phyloP scores from a whole-genome alignment of 1,140 invertebrate genomes.

The Brachionus koreanus region DNA sequence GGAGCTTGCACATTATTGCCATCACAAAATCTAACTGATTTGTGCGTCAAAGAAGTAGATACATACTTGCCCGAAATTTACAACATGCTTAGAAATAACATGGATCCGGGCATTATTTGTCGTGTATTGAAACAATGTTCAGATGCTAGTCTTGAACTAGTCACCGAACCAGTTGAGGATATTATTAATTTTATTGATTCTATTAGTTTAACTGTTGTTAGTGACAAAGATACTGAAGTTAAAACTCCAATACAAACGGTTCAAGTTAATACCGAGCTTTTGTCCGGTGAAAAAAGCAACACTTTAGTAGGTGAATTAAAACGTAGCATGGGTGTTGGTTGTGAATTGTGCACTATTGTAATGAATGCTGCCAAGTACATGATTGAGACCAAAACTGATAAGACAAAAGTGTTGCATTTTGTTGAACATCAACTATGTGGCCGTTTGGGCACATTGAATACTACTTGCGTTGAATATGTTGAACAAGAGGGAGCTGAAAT shows the following conservation, averaged over 20 bases:
- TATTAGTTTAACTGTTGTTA: background rate
- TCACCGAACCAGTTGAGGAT: background rate
- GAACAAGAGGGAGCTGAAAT: conserved; percentile 26
- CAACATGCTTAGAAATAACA: conserved; percentile 25
- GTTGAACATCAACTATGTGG: conserved; percentile 20
- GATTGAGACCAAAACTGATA: conserved; percentile 12
- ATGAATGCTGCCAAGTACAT: conserved; percentile 15
- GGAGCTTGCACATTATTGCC: conserved; percentile 32
- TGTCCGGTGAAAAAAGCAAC: background rate
- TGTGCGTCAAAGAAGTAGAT: background rate
- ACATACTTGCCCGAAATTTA: conserved; percentile 18
- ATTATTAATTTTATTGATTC: background rate
- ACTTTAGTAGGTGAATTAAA: background rate
- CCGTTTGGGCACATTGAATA: conserved; percentile 34
- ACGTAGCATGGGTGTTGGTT: background rate
- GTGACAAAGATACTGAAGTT: background rate
- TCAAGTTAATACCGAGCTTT: background rate
- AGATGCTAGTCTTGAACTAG: background rate
- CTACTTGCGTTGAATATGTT: conserved; percentile 21
- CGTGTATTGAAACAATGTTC: conserved; percentile 32
- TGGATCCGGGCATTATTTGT: conserved; percentile 31
- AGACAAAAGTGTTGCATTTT: conserved; percentile 1
- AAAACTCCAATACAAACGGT: background rate
- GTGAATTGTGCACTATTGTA: conserved; percentile 42
- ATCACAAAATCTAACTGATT: background rate